Conservation (phyloP, 2,113 vertebrate genomes). For the Apteryx owenii region DNA sequence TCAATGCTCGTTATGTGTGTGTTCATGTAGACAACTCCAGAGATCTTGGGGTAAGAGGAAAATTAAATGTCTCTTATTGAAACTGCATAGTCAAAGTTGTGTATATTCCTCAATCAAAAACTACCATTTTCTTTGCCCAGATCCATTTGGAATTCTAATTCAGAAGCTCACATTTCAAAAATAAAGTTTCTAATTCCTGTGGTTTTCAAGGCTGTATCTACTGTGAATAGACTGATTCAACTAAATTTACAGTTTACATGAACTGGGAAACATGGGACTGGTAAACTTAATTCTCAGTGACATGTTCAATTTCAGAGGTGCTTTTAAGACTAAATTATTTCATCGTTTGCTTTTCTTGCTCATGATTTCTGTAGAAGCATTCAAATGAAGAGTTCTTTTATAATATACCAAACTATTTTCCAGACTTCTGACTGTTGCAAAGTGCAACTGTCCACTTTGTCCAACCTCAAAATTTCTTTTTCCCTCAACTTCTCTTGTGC, state of each 20-base stretch:
- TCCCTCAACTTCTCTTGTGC: not conserved
- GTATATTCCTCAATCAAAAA: not conserved
- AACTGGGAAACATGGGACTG: not conserved
- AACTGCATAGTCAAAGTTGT: not conserved
- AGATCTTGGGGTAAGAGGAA: slow-evolving; percentile 91
- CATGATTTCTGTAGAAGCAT: not conserved
- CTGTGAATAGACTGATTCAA: not conserved
- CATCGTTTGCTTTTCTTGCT: not conserved
- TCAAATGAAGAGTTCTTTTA: not conserved
- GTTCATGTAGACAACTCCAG: slow-evolving; percentile 98
- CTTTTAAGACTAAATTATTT: not conserved
- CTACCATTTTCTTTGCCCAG: not conserved
- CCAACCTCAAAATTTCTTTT: not conserved
- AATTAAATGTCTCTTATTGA: not conserved
- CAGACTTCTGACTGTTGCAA: not conserved
- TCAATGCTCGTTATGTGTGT: slow-evolving; percentile 91
- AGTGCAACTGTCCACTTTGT: not conserved
- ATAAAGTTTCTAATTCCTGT: not conserved
- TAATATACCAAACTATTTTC: not conserved
- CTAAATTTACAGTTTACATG: not conserved
- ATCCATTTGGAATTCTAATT: not conserved
- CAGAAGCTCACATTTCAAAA: not conserved
- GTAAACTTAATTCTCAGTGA: not conserved
- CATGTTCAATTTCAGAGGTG: not conserved
- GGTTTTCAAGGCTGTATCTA: not conserved